Evolutionary conservation across 2,888 invertebrate species (phyloP).

Genomic region (Strigamia transsilvanica): DNA sequence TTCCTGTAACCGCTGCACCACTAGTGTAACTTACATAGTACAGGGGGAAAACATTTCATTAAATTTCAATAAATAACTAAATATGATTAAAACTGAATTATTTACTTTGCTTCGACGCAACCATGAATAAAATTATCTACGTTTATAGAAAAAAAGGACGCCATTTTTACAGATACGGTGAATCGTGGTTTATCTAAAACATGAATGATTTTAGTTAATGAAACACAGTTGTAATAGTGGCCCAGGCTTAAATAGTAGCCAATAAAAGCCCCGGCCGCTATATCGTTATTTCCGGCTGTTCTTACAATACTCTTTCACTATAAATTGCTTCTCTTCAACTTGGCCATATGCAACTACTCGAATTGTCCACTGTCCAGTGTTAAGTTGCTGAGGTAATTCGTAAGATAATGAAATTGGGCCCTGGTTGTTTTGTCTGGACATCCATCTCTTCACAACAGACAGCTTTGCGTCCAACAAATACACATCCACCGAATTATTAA

Average conservation of each 20-base stretch:
- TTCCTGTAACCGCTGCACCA: slow-evolving; percentile 86
- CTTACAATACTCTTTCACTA: slow-evolving; percentile 87
- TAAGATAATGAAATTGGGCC: slow-evolving; percentile 72
- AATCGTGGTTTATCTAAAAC: slow-evolving; percentile 81
- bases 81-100: slow-evolving; percentile 44
- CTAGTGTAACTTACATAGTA: slow-evolving; percentile 76
- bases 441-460: slow-evolving; percentile 89
- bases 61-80: background rate
- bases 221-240: background rate
- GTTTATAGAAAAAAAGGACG: slow-evolving; percentile 90
- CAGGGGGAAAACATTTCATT: background rate
- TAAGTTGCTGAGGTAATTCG: slow-evolving; percentile 88
- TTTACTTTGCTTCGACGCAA: slow-evolving; percentile 83
- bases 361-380: slow-evolving; percentile 91
- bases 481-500: slow-evolving; percentile 89
- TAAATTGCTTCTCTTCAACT: slow-evolving; percentile 82
- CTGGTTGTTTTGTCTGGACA: slow-evolving; percentile 77
- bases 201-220: background rate
- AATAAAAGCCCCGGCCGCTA: too few species aligned
- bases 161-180: slow-evolving; percentile 80
- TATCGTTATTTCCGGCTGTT: background rate
- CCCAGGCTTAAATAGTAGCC: too few species aligned
- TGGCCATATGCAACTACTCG: slow-evolving; percentile 88
- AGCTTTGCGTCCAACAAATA: slow-evolving; percentile 89
- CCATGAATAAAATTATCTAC: slow-evolving; percentile 85